phyloP scores from a whole-genome alignment of 2,113 vertebrate genomes.

The Xenopus laevis region DNA sequence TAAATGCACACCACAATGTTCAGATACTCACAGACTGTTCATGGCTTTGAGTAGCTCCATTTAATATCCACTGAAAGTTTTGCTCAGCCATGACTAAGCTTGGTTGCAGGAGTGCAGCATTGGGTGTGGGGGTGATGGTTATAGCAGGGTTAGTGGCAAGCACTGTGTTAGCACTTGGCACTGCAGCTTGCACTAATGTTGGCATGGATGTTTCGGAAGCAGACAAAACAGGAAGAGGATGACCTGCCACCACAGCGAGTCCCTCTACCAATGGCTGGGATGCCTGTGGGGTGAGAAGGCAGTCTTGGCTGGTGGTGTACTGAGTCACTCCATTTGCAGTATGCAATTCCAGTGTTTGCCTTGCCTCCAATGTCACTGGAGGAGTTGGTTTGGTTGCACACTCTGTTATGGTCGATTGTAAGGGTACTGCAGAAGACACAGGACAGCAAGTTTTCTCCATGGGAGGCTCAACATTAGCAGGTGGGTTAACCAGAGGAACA shows the following conservation, averaged over 20 bases:
- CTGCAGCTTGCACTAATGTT: constrained; percentile 77
- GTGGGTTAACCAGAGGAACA: constrained; percentile 71
- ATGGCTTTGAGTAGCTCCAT: constrained; percentile 82
- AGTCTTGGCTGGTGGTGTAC: constrained; percentile 72
- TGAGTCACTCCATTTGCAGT: constrained; percentile 67
- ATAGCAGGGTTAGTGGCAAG: constrained; percentile 69
- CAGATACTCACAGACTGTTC: constrained; percentile 80
- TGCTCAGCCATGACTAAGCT: constrained; percentile 92
- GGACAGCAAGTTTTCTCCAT: constrained; percentile 62
- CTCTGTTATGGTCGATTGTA: constrained; percentile 57
- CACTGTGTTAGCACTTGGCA: constrained; percentile 72
- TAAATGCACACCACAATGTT: neutral
- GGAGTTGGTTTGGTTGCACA: constrained; percentile 64
- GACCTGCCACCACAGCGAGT: constrained; percentile 65
- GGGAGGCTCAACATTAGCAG: constrained; percentile 66
- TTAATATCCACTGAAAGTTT: constrained; percentile 96
- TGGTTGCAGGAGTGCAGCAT: constrained; percentile 81
- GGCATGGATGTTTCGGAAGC: constrained; percentile 68
- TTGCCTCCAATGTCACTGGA: constrained; percentile 68
- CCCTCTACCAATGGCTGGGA: constrained; percentile 62
- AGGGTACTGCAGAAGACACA: constrained; percentile 50
- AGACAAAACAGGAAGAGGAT: constrained; percentile 51
- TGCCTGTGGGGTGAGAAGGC: constrained; percentile 72
- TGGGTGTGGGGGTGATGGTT: constrained; percentile 75
- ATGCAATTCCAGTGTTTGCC: constrained; percentile 80